A percentile compares a stretch with the other conserved stretches of the same genome.
phyloP scores from a whole-genome alignment of 2,888 invertebrate genomes.

The Macaria liturata region DNA sequence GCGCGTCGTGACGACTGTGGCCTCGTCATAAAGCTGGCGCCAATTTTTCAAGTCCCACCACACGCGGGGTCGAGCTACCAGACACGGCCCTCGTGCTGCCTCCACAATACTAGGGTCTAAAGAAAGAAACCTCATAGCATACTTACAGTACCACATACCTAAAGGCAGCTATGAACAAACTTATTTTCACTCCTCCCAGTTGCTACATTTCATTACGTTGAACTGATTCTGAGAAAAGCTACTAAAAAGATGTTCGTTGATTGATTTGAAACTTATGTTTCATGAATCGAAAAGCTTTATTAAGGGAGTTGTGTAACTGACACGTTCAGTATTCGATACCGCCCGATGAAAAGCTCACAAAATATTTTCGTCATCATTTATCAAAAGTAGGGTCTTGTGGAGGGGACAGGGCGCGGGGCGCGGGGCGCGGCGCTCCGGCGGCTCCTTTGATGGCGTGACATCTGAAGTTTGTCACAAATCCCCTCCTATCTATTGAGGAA shows the following conservation, averaged over 20 bases:
- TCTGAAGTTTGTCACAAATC: constrained; percentile 40
- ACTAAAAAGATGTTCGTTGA: too few species aligned
- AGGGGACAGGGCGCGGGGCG: too few species aligned
- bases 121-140: too few species aligned
- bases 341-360: constrained; percentile 34
- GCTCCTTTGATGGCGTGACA: constrained; percentile 42
- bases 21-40: constrained; percentile 29
- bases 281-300: not conserved
- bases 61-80: constrained; percentile 35
- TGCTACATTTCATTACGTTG: too few species aligned
- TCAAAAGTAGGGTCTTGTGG: constrained; percentile 38
- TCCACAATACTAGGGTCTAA: too few species aligned
- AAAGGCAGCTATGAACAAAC: too few species aligned
- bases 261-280: too few species aligned
- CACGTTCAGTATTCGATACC: constrained; percentile 9
- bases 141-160: too few species aligned
- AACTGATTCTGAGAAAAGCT: too few species aligned
- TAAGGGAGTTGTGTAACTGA: constrained; percentile 5
- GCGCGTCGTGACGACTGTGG: constrained; percentile 1
- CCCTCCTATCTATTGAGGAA: constrained; percentile 35
- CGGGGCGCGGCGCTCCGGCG: constrained; percentile 26
- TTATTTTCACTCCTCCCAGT: too few species aligned
- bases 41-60: constrained; percentile 34
- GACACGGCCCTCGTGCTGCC: too few species aligned
- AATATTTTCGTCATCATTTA: constrained; percentile 50